Conservation (phyloP, 1,140 invertebrate genomes). For the Drosophila nasuta region DNA sequence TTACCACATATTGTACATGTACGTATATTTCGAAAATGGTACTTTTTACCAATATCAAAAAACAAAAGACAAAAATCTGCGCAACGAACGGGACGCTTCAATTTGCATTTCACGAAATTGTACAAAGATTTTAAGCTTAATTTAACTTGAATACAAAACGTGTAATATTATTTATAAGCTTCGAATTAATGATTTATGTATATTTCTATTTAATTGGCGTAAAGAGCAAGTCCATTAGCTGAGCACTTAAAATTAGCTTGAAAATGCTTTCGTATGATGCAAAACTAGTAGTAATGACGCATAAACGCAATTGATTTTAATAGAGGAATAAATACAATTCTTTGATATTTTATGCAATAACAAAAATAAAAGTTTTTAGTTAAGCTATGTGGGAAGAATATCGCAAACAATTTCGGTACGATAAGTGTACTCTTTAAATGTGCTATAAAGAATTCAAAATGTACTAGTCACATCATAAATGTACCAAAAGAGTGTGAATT, state of each 20-base stretch:
- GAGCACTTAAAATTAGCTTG: constrained; percentile 52
- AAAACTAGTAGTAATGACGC: constrained; percentile 19
- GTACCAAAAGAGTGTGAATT: too few relatives aligned
- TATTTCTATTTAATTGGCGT: constrained; percentile 29
- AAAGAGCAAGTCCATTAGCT: constrained; percentile 58
- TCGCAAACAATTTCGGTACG: too few relatives aligned
- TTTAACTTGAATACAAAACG: constrained; percentile 26
- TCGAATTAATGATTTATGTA: constrained; percentile 37
- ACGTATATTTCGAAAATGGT: constrained; percentile 56
- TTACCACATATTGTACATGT: constrained; percentile 31
- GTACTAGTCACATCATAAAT: too few relatives aligned
- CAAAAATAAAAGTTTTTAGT: background rate
- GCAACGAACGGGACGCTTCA: constrained; percentile 64
- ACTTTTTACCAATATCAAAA: constrained; percentile 57
- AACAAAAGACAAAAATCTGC: constrained; percentile 23
- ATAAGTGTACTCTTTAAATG: too few relatives aligned
- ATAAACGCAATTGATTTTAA: constrained; percentile 47
- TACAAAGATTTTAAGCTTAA: constrained; percentile 61
- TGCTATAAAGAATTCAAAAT: too few relatives aligned
- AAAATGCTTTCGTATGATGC: constrained; percentile 36
- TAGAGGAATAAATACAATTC: constrained; percentile 35
- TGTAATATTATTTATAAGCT: constrained; percentile 72
- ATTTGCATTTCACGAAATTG: constrained; percentile 55
- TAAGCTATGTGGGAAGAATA: too few relatives aligned
- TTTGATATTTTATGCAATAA: constrained; percentile 31